Conservation (phyloP, 2,888 invertebrate genomes). For the Trachelus iudaicus region DNA sequence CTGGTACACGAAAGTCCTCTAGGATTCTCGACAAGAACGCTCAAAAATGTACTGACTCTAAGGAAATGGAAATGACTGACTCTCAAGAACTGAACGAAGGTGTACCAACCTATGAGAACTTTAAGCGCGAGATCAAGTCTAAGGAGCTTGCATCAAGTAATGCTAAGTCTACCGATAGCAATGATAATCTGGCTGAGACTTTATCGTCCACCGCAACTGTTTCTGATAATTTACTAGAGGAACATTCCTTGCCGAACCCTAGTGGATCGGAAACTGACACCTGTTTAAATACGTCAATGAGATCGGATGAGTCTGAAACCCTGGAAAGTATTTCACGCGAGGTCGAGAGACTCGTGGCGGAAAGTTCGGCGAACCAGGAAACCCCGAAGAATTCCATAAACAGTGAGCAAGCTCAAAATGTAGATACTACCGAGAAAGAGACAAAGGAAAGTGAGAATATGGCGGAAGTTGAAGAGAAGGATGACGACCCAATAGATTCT, state of each 20-base stretch:
- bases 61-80: background rate
- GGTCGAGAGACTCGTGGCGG: constrained; percentile 52
- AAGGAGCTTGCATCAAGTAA: background rate
- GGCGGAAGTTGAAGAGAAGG: background rate
- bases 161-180: background rate
- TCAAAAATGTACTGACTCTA: constrained; percentile 1
- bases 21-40: background rate
- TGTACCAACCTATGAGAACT: background rate
- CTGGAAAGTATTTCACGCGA: constrained; percentile 58
- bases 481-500: background rate
- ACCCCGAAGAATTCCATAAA: background rate
- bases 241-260: background rate
- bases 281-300: constrained; percentile 4
- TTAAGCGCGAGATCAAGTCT: background rate
- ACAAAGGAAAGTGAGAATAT: constrained; percentile 7
- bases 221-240: background rate
- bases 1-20: constrained; percentile 3
- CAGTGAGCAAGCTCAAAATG: background rate
- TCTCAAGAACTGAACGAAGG: background rate
- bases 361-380: constrained; percentile 15
- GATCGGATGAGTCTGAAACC: constrained; percentile 50
- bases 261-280: background rate
- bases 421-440: background rate
- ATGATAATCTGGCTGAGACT: background rate
- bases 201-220: background rate